Evolutionary conservation across 2,113 vertebrate species (phyloP), one percentile per base, ranked within the genome.

Genomic region (Seriola dumerili): DNA sequence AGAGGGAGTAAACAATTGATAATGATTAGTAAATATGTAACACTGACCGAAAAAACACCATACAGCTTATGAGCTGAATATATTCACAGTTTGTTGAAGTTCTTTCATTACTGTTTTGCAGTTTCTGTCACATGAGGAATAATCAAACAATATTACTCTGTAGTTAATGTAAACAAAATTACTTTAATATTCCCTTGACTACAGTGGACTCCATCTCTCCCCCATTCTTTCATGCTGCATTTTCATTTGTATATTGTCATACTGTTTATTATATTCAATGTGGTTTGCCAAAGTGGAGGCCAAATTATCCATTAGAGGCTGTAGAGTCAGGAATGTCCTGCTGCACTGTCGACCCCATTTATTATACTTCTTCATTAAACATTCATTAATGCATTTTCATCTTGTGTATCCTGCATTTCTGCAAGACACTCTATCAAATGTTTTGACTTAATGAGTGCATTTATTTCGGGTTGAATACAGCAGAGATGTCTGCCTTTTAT

Each of bases 341-440:
- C n/a, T 36, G 13, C 64, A 71, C 13, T 64, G 54, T 66, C 44
- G 72, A 12, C 19, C 19, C 19, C 25, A 72, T 52, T 0, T 40
- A 38, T 76, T 72, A 29, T n/a, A 57, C 13, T 32, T 29, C 52
- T 44, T 52, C 23, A 44, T 42, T 19, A 59, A 58, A 74, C 13
- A 83, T 66, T 29, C 54, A 44, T 58, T 54, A 19, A 70, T 64
- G 40, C 50, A 4, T 67, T 67, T 63, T 72, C 54, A 55, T 75
- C 8, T 38, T 66, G 42, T 79, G 29, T 7, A 29, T 64, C 54
- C 40, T 65, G 42, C n/a, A 9, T 76, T 83, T 76, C 11, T 57
- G 13, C 25, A 50, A 64, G 29, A 23, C 42, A 54, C 58, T 66
- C 72, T 7, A 23, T 66, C 25, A 25, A 52, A 77, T 77, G 38